phyloP scores from a whole-genome alignment of 2,797 vertebrate species.

The Megalops cyprinoides region DNA sequence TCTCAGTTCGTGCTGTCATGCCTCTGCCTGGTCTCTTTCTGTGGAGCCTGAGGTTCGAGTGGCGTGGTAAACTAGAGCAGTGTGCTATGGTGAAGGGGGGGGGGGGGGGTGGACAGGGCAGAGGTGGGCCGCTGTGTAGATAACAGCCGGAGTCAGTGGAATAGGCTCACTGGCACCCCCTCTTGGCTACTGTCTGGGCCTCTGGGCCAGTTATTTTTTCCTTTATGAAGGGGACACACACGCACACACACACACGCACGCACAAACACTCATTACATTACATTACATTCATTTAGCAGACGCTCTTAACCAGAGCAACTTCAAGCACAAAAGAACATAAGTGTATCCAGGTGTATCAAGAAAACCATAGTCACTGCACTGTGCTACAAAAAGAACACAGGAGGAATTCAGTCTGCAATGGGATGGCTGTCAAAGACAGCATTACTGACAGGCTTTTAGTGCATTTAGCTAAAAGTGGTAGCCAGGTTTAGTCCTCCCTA shows the following conservation, averaged over 20 bases:
- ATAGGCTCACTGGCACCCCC: constrained; percentile 33
- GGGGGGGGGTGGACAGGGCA: constrained; percentile 61
- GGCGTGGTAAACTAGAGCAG: not conserved
- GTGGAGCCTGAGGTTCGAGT: not conserved
- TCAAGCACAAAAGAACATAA: no score
- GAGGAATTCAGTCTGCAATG: no score
- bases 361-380: no score
- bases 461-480: no score
- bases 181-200: constrained; percentile 45
- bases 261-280: constrained; percentile 11
- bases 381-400: no score
- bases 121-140: constrained; percentile 63
- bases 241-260: constrained; percentile 1
- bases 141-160: constrained; percentile 48
- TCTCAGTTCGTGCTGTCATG: not conserved
- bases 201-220: not conserved
- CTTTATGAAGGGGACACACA: not conserved
- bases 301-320: no score
- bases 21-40: no score
- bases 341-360: no score
- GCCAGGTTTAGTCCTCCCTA: no score
- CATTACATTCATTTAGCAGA: no score
- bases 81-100: constrained; percentile 33
- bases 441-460: no score
- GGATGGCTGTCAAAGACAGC: no score